Evolutionary conservation across 1,140 invertebrate species (phyloP).

Genomic region (Drosophila micromelanica): DNA sequence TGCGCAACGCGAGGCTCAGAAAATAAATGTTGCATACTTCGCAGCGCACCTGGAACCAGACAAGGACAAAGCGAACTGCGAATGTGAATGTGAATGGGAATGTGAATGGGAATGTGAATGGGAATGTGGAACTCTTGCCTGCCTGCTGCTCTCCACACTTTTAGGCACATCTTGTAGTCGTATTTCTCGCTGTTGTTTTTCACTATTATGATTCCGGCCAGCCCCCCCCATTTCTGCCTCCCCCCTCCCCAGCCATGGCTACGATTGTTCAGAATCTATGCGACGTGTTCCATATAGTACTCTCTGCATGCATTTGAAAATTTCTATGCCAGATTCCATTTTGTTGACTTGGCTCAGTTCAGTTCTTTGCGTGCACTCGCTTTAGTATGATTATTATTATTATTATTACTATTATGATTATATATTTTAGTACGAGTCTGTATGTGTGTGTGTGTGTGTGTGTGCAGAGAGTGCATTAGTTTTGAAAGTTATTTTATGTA

Average conservation of each 20-base stretch:
- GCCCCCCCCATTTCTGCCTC: neutral
- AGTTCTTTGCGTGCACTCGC: constrained; percentile 22
- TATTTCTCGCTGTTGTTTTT: constrained; percentile 5
- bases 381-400: constrained; percentile 23
- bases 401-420: constrained; percentile 19
- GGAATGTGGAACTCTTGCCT: constrained; percentile 15
- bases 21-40: constrained; percentile 56
- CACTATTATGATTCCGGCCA: constrained; percentile 21
- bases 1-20: constrained; percentile 19
- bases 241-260: neutral
- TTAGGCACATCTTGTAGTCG: constrained; percentile 29
- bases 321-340: constrained; percentile 22
- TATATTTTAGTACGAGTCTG: neutral
- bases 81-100: no score
- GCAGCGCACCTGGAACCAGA: constrained; percentile 36
- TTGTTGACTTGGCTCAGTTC: neutral
- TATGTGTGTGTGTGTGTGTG: no score
- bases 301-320: constrained; percentile 20
- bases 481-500: constrained; percentile 29
- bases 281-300: constrained; percentile 34
- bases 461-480: constrained; percentile 30
- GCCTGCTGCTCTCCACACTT: neutral
- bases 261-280: constrained; percentile 38
- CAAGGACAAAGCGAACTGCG: constrained; percentile 25
- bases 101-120: no score